phyloP scores from a whole-genome alignment of 2,888 invertebrate genomes.

The Harpalus rubripes region DNA sequence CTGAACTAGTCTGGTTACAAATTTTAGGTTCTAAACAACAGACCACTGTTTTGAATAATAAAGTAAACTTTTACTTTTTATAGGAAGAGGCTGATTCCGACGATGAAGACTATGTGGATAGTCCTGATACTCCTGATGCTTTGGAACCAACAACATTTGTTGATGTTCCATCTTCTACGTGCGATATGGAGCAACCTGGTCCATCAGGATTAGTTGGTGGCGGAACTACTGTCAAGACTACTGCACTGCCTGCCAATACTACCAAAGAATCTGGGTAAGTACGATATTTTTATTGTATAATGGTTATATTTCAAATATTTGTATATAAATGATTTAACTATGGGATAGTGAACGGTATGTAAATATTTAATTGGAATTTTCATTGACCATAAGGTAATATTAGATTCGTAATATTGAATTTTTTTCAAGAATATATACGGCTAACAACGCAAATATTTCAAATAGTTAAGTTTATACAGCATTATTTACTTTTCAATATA shows the following conservation, averaged over 20 bases:
- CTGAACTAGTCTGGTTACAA: too few relatives aligned
- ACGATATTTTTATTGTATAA: background rate
- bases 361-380: too few relatives aligned
- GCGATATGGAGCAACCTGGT: slow-evolving; percentile 75
- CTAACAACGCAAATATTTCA: too few relatives aligned
- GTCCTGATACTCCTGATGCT: slow-evolving; percentile 62
- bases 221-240: background rate
- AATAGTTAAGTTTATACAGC: too few relatives aligned
- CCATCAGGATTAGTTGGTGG: slow-evolving; percentile 74
- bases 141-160: slow-evolving; percentile 73
- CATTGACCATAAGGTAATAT: too few relatives aligned
- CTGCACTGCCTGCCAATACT: slow-evolving; percentile 65
- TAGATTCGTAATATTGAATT: too few relatives aligned
- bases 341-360: too few relatives aligned
- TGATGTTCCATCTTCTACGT: slow-evolving; percentile 74
- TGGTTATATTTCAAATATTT: background rate
- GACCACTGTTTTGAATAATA: too few relatives aligned
- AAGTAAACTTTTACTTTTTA: background rate
- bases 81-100: slow-evolving; percentile 67
- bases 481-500: too few relatives aligned
- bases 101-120: slow-evolving; percentile 63
- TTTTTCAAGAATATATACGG: too few relatives aligned
- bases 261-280: slow-evolving; percentile 71
- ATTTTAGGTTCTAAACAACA: too few relatives aligned
- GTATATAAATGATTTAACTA: too few relatives aligned